phyloP scores from a whole-genome alignment of 2,888 invertebrate genomes.

The Aspidiotus destructor region DNA sequence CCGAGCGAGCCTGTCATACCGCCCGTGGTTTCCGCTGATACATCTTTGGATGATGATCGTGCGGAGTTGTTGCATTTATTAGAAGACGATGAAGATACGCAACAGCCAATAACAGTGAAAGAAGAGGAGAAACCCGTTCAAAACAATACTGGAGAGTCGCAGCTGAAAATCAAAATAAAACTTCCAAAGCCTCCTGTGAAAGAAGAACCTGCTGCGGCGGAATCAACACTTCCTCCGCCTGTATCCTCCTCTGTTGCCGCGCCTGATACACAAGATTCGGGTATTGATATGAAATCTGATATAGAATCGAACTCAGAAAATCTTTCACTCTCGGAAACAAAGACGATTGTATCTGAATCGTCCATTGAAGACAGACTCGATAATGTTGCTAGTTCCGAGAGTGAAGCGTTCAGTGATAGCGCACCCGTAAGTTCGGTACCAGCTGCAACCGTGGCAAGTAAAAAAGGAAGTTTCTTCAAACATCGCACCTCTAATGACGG shows the following conservation, averaged over 20 bases:
- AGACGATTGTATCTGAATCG: not conserved
- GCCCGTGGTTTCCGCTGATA: not conserved
- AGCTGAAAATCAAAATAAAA: conserved; percentile 26
- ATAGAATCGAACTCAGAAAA: not conserved
- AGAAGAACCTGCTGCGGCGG: conserved; percentile 1
- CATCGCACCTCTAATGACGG: conserved; percentile 50
- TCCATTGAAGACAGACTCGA: not conserved
- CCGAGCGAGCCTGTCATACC: not conserved
- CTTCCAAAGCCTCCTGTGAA: conserved; percentile 7
- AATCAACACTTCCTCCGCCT: not conserved
- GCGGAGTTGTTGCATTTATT: conserved; percentile 33
- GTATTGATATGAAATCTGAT: conserved; percentile 13
- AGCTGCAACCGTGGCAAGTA: conserved; percentile 44
- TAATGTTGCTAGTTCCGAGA: conserved; percentile 7
- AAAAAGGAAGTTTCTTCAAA: conserved; percentile 84
- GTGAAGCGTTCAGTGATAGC: conserved; percentile 6
- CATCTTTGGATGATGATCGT: conserved; percentile 26
- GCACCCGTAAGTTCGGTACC: not conserved
- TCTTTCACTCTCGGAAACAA: not conserved
- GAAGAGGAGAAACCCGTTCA: not conserved
- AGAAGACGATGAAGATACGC: conserved; percentile 34
- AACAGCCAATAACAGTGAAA: not conserved
- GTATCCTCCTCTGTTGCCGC: not conserved
- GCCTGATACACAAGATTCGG: conserved; percentile 19
- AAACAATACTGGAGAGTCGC: conserved; percentile 9